Percentiles rank a stretch among this genome's conserved stretches.
phyloP scores from a whole-genome alignment of 2,797 vertebrate species.

The Gallinago solitaria region DNA sequence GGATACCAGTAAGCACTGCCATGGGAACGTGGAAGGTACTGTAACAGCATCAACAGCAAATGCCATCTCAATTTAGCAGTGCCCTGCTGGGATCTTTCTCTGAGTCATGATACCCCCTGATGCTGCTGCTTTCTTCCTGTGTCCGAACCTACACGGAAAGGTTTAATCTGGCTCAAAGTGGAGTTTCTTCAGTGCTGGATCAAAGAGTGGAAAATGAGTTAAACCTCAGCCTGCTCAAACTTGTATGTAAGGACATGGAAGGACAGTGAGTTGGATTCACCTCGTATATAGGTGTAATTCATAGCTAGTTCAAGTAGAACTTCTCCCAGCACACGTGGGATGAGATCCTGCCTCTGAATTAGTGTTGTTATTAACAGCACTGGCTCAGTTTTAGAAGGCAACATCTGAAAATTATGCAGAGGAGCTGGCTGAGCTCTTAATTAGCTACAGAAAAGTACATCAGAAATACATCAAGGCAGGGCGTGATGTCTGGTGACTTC shows the following conservation, averaged over 20 bases:
- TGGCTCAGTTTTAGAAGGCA: not conserved
- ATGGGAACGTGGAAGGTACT: not conserved
- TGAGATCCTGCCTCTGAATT: not conserved
- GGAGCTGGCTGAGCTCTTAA: not conserved
- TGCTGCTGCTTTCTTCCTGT: not conserved
- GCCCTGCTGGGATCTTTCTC: not conserved
- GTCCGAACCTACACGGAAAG: not conserved
- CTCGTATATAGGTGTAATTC: not conserved
- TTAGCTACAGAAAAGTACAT: not conserved
- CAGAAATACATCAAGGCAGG: not conserved
- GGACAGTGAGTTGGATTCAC: not conserved
- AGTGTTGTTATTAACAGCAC: not conserved
- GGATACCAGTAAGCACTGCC: not conserved
- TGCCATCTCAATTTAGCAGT: not conserved
- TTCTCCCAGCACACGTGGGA: accelerated
- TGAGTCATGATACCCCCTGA: not conserved
- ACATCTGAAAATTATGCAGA: not conserved
- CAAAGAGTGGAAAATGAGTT: not conserved
- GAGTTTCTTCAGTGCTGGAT: not conserved
- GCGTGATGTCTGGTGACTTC: not conserved
- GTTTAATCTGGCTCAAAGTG: not conserved
- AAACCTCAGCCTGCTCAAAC: not conserved
- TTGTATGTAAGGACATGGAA: not conserved
- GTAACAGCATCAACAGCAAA: not conserved
- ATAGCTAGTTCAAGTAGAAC: not conserved